Conservation (phyloP, 2,113 vertebrate genomes). For the Pedetes capensis region DNA sequence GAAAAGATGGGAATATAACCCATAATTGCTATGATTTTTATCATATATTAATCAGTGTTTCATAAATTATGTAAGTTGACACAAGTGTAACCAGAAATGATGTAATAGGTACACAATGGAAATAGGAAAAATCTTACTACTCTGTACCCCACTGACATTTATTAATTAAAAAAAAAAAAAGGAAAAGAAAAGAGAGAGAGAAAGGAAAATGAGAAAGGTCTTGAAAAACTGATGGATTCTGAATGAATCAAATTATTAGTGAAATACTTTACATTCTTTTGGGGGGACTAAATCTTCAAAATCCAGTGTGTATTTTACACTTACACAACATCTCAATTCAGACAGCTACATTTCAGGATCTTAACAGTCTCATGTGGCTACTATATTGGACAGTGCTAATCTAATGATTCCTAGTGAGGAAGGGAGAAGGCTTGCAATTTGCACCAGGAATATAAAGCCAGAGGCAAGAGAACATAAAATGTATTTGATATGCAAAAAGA, state of each 20-base stretch:
- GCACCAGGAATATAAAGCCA: not conserved
- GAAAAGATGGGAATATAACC: too few relatives aligned
- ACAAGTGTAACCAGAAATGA: too few relatives aligned
- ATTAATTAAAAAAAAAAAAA: too few relatives aligned
- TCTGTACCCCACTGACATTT: too few relatives aligned
- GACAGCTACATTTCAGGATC: not conserved
- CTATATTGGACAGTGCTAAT: not conserved
- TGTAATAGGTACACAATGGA: too few relatives aligned
- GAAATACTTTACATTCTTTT: too few relatives aligned
- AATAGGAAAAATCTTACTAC: too few relatives aligned
- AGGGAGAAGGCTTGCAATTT: not conserved
- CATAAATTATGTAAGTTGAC: too few relatives aligned
- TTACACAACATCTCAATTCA: constrained; percentile 1
- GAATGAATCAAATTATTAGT: too few relatives aligned
- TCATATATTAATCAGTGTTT: too few relatives aligned
- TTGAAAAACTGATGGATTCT: not conserved
- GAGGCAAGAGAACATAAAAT: not conserved
- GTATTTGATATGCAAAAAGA: not conserved
- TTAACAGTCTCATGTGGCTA: not conserved
- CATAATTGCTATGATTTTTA: too few relatives aligned
- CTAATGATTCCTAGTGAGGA: not conserved
- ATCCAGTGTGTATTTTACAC: not conserved
- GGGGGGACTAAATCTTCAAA: constrained; percentile 17
- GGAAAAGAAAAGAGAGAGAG: not conserved
- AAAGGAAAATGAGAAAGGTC: not conserved